Base-by-base conservation (phyloP, 2,797 vertebrate genomes). In the Catamblyrhynchus diadema region DNA sequence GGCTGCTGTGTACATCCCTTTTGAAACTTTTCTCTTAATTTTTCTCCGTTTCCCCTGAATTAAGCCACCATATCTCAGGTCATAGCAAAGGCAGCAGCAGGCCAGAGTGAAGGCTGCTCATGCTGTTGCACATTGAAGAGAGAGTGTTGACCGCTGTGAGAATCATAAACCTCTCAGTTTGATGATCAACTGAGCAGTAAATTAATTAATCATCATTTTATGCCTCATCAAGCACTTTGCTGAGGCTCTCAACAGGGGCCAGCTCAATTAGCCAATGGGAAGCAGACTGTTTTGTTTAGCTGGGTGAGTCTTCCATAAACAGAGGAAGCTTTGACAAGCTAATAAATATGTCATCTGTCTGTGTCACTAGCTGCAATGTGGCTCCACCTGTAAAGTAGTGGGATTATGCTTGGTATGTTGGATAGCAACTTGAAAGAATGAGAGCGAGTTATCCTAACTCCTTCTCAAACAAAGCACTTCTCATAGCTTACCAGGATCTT, bases 201-300 rank as follows among this genome's bases (percentile, higher is more conserved):
- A 99, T 99, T 99, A 99, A 99, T 99, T 99, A 99, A 99, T 99
- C 99, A 99, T 99, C 98, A 98, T 99, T 99, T 99, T 99, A 99
- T 99, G 99, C 99, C 99, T 99, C 99, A 99, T 99, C 99, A 99
- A 99, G 98, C 99, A 97, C 98, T 98, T 98, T 98, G 99, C 98
- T 97, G 96, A 98, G 98, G 97, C 98, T 98, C 99, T 97, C 99
- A 93, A 97, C 98, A 90, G 99, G 99, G 98, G 98, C 98, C 98
- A 86, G 96, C 97, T 98, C 98, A 98, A 98, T 98, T 99, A 99
- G 98, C 98, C 98, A 98, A 98, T 98, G 98, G 96, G 97, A 98
- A 98, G 98, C 98, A 98, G 98, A 98, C 98, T 99, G 98, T 99
- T 99, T 99, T 98, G 98, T 99, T 99, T 99, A 98, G 98, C 98